Evolutionary conservation across 2,113 vertebrate genomes (phyloP), one percentile per base, ranked within the genome.

Genomic region (Alces alces): DNA sequence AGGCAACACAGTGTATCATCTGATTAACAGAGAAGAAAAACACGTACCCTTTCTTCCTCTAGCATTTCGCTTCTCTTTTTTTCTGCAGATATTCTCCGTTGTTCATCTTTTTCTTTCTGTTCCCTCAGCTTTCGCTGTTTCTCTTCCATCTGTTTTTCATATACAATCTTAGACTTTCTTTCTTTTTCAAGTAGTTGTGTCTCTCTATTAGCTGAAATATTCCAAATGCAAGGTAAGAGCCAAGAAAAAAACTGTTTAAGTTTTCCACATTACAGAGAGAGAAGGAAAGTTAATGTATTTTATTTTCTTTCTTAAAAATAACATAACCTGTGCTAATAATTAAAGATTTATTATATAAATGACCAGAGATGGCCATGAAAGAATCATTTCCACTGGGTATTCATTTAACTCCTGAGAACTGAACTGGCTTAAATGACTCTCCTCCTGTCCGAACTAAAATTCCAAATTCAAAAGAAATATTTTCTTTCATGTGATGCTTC

Each of bases 71-170:
- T 99, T 97, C 99, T 99, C 96, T 99, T 99, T 97, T 99, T 99
- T 98, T 99, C 99, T 61, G 99, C 99, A 6, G 99, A 99, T 60
- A 98, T 80, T 86, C 99, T 99, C 86, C 99, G 99, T 89, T 99
- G 99, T 17, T 99, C 99, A 97, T 99, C 99, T 96, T 99, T 99
- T 96, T 97, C 99, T 79, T 99, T 99, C 95, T 99, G 99, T 92
- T 99, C 99, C 83, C 99, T 99, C 12, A 99, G 96, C 64, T 99
- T 99, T 80, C 98, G 99, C 66, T 99, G 99, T 73, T 99, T 99
- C 97, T 99, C 99, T 98, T 99, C 99, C 97, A 99, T 93, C 95
- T 99, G 99, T 36, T 99, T 99, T 97, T 99, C 99, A 73, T 99
- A 99, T 28, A 99, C 99, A n/a, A 99, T 93, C 96, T 99, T 99